Percentiles rank a stretch among this genome's conserved stretches.
Evolutionary conservation across 2,113 vertebrate genomes (phyloP).

Genomic region (Barbus barbus): DNA sequence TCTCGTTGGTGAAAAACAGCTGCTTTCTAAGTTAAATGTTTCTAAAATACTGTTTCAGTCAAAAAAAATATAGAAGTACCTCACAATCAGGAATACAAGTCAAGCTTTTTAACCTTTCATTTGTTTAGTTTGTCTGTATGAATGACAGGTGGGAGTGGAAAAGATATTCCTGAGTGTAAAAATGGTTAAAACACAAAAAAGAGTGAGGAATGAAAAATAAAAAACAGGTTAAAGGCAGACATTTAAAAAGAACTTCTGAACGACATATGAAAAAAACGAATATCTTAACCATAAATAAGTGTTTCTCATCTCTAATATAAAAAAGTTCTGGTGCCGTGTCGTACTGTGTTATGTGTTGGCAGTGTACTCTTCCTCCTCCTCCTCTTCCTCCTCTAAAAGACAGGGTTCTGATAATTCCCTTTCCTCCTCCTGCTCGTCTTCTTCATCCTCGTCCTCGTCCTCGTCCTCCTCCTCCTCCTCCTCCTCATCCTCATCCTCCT

Average conservation of each 20-base stretch:
- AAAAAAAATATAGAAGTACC: constrained; percentile 19
- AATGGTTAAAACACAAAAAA: constrained; percentile 85
- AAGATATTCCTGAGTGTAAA: constrained; percentile 96
- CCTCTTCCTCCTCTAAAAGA: constrained; percentile 76
- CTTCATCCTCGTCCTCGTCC: constrained; percentile 80
- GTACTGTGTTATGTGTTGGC: constrained; percentile 87
- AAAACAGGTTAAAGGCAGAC: constrained; percentile 67
- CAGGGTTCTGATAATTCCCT: constrained; percentile 76
- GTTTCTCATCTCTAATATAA: constrained; percentile 78
- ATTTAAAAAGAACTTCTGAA: constrained; percentile 39
- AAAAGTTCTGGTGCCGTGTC: constrained; percentile 63
- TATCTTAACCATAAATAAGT: constrained; percentile 54
- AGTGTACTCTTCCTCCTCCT: constrained; percentile 73
- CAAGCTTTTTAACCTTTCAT: constrained; percentile 51
- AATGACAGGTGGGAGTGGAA: constrained; percentile 62
- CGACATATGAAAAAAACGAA: constrained; percentile 49
- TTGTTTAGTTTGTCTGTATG: constrained; percentile 33
- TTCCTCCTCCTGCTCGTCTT: constrained; percentile 76
- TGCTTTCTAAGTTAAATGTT: constrained; percentile 63
- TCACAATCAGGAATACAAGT: constrained; percentile 40
- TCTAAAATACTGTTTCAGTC: constrained; percentile 57
- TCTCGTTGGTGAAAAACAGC: constrained; percentile 19
- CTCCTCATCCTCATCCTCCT: constrained; percentile 78
- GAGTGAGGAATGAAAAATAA: constrained; percentile 25
- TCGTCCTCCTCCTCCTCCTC: constrained; percentile 89